A percentile compares a stretch with the other conserved stretches of the same genome.
These are phyloP conservation scores for Stictocephala bisonia DNA, from an alignment of 2,888 invertebrate genomes.

Conservation along the genomic window DNA sequence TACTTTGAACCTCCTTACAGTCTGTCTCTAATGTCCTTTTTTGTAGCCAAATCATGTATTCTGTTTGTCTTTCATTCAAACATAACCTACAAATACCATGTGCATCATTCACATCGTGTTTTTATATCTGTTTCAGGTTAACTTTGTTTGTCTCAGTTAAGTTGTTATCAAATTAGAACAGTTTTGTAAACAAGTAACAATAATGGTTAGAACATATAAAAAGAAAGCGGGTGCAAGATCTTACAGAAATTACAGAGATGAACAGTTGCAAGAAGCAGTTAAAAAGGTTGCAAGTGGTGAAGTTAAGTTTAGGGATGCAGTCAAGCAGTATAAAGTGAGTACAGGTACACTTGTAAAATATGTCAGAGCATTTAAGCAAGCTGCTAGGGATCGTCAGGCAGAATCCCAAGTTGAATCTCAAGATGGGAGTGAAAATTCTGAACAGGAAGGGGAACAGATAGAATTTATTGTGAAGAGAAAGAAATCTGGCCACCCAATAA, in stretches of 20 bases:
- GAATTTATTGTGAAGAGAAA: neutral
- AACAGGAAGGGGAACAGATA: constrained; percentile 8
- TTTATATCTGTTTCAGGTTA: constrained; percentile 1
- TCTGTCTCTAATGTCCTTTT: neutral
- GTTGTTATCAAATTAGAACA: constrained; percentile 7
- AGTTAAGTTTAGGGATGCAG: constrained; percentile 16
- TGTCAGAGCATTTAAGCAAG: constrained; percentile 11
- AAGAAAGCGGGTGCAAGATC: neutral
- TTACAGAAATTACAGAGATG: constrained; percentile 14
- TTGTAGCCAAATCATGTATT: constrained; percentile 10
- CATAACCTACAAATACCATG: constrained; percentile 13
- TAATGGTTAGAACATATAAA: constrained; percentile 14
- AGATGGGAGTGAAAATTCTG: constrained; percentile 15
- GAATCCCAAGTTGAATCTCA: constrained; percentile 9
- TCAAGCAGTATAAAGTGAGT: neutral
- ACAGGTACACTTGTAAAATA: constrained; percentile 23
- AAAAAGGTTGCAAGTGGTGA: constrained; percentile 20
- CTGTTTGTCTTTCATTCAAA: neutral
- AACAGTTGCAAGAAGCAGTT: neutral
- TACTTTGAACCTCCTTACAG: constrained; percentile 4
- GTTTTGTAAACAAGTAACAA: constrained; percentile 10
- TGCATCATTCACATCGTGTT: constrained; percentile 7
- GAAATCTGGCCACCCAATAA: constrained; percentile 6
- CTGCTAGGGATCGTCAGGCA: neutral
- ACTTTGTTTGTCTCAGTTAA: constrained; percentile 9